These are phyloP conservation scores for Protobothrops flavoviridis DNA, from an alignment of 2,113 vertebrate species.

Conservation along the genomic window DNA sequence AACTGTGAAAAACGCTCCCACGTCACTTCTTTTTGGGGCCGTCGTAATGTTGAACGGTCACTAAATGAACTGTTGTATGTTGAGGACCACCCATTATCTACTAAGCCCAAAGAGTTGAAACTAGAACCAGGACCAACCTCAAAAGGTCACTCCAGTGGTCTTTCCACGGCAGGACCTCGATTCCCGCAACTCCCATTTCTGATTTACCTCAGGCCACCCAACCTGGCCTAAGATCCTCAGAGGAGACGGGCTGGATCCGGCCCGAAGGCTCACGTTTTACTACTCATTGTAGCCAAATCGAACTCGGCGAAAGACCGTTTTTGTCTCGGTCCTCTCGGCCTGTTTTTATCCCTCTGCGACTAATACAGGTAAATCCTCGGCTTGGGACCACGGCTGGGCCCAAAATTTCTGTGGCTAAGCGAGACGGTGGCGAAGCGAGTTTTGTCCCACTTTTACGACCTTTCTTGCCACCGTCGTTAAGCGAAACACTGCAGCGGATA, in stretches of 20 bases:
- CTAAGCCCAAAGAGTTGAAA: neutral
- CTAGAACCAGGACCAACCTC: neutral
- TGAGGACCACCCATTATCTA: neutral
- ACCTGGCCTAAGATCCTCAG: neutral
- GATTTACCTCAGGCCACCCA: neutral
- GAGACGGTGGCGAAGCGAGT: neutral
- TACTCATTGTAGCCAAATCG: neutral
- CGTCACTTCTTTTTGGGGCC: neutral
- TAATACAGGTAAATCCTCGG: neutral
- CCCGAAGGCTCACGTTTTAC: neutral
- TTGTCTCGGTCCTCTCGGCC: neutral
- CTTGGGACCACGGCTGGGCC: neutral
- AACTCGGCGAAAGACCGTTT: neutral
- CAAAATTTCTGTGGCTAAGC: neutral
- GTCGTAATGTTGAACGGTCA: neutral
- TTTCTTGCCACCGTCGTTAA: neutral
- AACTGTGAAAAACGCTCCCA: neutral
- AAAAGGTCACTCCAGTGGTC: neutral
- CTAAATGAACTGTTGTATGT: neutral
- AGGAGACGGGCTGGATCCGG: neutral
- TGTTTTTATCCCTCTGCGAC: neutral
- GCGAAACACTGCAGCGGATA: neutral
- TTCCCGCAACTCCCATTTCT: neutral
- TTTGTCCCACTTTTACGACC: neutral
- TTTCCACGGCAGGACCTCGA: neutral